Evolutionary conservation across 2,113 vertebrate species (phyloP), one percentile per base, ranked within the genome.

Genomic region (Salvelinus namaycush): DNA sequence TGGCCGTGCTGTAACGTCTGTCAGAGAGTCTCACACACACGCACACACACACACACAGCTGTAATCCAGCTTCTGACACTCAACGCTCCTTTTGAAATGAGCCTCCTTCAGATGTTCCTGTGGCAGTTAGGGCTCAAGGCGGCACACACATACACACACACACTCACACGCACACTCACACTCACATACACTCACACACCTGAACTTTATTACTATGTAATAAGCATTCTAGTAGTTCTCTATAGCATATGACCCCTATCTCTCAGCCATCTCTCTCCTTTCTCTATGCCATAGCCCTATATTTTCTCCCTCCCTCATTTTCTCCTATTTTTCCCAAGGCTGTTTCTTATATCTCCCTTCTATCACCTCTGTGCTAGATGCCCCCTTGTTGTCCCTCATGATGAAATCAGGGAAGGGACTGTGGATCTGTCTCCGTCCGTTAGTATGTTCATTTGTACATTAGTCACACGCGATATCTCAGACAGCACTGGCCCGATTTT

Each of bases 21-120:
- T 44, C 39, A 11, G 39, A 44, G 39, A 11, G 9, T 44, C 9
- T 44, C 31, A 34, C 5, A 6, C 31, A 29, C 29, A 29, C 29
- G 3, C 29, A 29, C 29, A 29, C 29, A 29, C 29, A 34, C 74
- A 20, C 48, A 13, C 20, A 74, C 77, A 69, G 69, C 57, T 60
- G 76, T 76, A 66, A 86, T 79, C 76, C 81, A 76, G 70, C 74
- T 76, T 69, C 82, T 81, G 79, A 86, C 83, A 87, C 79, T 6
- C 77, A 84, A 79, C 75, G 83, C 75, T 70, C 76, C 66, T 82
- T 88, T 89, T 89, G 82, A 91, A 87, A 85, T 60, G 1, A 80
- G 79, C 77, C 84, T 83, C 44, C 64, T 88, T 87, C 90, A 91
- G 84, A 88, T 89, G 84, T 84, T 90, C 85, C 77, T 83, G 59